Base-by-base conservation (phyloP, 2,888 invertebrate genomes). In the Brachyptera risi region DNA sequence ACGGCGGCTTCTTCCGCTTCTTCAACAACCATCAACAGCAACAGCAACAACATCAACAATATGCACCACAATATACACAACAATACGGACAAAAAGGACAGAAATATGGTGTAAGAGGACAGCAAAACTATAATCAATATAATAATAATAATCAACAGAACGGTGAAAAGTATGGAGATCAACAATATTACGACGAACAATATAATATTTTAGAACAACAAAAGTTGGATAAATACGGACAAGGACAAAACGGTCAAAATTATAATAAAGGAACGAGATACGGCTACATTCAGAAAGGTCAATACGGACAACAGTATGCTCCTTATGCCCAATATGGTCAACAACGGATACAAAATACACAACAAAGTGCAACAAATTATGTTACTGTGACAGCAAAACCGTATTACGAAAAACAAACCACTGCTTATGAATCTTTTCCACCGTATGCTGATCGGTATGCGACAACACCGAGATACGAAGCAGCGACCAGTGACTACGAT, bases 1-100 rank as follows among this genome's bases (percentile, higher is more conserved):
- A 90, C 60, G 92, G 92, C 40, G 92, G 92, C 1, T 90, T 92
- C 74, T 92, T 91, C 71, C 80, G 88, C 64, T 89, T 88, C 71
- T 91, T 91, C 71, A 85, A 81, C 65, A 80, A 79, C 42, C 80
- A 79, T 58, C 72, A 74, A 61, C 77, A 67, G 58, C 63, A 67
- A 40, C 64, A 69, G 59, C 69, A 69, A 17, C 63, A 68, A 50
- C 67, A 65, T 5, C 54, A 35, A 19, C 54, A 54, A 37, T 63
- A 66, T 42, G 54, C 54, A 11, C 54, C 54, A 13, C 54, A 54
- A 11, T 51, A 51, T 31, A 9, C 3, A 21, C 35, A 54, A 23
- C 67, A 67, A 15, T 60, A 56, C 37, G 60, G 56, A 44, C 47
- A 49, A 24, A 65, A 66, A 58, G 50, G 31, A 17, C 50, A 31